Conservation (phyloP, 2,797 vertebrate species). For the Malacoctenus gilli region DNA sequence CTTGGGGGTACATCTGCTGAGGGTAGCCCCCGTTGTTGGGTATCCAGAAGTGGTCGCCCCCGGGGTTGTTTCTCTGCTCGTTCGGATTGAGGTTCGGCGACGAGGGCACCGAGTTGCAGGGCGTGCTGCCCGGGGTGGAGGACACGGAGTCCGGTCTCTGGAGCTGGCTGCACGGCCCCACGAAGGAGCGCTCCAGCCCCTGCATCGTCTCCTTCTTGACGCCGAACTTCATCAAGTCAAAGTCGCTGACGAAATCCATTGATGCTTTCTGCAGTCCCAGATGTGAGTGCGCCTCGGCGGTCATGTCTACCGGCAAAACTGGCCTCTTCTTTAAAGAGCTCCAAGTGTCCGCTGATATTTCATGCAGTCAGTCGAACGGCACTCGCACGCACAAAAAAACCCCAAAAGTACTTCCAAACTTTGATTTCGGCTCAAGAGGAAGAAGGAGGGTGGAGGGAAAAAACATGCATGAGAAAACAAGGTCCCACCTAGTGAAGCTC, state of each 20-base stretch:
- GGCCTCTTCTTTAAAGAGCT: conserved; percentile 50
- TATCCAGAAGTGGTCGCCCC: conserved; percentile 93
- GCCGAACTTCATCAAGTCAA: conserved; percentile 97
- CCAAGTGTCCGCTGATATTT: conserved; percentile 54
- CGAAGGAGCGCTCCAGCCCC: conserved; percentile 86
- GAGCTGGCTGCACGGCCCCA: conserved; percentile 89
- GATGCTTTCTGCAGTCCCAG: conserved; percentile 89
- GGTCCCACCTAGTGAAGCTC: conserved; percentile 27
- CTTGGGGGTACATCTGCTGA: conserved; percentile 93
- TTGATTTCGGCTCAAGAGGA: conserved; percentile 27
- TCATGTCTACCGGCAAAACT: conserved; percentile 75
- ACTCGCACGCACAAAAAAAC: conserved; percentile 20
- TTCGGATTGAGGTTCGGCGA: conserved; percentile 93
- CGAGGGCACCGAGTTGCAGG: conserved; percentile 95
- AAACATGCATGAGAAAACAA: conserved; percentile 18
- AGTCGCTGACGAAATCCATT: conserved; percentile 95
- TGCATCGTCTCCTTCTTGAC: conserved; percentile 95
- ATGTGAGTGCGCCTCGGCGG: conserved; percentile 88
- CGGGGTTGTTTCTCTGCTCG: conserved; percentile 91
- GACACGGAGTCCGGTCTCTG: conserved; percentile 93
- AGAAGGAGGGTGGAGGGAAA: neutral
- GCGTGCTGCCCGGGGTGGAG: conserved; percentile 95
- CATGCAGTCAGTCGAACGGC: conserved; percentile 57
- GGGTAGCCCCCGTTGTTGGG: conserved; percentile 88
- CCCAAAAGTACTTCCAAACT: conserved; percentile 58